Base-by-base conservation (phyloP, 1,140 invertebrate species). In the Anastrepha obliqua region DNA sequence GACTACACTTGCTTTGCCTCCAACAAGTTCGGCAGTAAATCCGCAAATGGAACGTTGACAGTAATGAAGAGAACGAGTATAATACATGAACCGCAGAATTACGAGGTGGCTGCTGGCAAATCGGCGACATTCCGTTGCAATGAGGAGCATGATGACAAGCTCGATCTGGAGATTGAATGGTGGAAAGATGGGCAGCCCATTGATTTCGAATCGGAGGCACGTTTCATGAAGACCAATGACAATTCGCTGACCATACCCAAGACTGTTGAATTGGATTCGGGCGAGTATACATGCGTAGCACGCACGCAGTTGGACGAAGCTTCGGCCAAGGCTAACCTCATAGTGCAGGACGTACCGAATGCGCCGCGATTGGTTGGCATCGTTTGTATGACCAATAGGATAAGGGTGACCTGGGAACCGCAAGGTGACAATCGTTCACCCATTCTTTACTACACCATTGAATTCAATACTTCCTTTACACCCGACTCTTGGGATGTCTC, bases 331-430 rank as follows among this genome's bases (percentile, higher is more conserved):
- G 98, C 99, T 8, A 98, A 97, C 85, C 94, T 99, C 1, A 98
- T 96, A 87, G 98, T 99, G 6, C 98, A 99, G 95, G 98, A 99
- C 94, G 97, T 98, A 20, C 99, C 99, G 8, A 99, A 99, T 93
- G 94, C 97, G 3, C 99, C 99, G 0, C 94, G 94, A 51, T 93
- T 98, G 64, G 90, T 94, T 3, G 93, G 94, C 60, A 95, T 98
- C 5, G 93, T 93, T 2, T 98, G 98, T 92, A 93, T 95, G 88
- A 94, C 95, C 13, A 94, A 94, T 74, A 96, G 96, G 88, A 97
- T 98, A 0, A 94, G 95, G 2, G 95, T 98, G 9, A 94, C 95
- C 89, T 99, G 98, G 98, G 94, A 95, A 90, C 96, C 98, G 7
- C 96, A 96, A 95, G 96, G 98, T 88, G 98, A 99, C 92, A 99